Evolutionary conservation across 2,888 invertebrate species (phyloP).

Genomic region (Sialis lutaria): DNA sequence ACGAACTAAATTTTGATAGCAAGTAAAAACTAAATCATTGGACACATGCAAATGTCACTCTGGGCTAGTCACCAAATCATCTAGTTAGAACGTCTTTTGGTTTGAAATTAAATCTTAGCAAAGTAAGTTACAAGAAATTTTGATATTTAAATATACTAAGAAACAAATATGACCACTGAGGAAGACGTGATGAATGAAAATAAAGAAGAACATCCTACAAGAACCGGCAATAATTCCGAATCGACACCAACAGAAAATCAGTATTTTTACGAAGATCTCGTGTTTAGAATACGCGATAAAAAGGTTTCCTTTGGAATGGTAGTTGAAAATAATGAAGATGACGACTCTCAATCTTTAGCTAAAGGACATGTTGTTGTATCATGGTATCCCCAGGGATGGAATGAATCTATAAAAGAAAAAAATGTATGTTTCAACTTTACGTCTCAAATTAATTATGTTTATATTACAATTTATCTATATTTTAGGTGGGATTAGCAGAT

Average conservation of each 20-base stretch:
- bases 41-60: background rate
- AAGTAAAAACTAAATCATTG: too few species aligned
- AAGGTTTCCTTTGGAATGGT: conserved; percentile 6
- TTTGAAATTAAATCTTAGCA: too few species aligned
- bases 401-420: conserved; percentile 4
- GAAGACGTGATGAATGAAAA: background rate
- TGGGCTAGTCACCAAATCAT: background rate
- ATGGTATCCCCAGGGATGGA: conserved; percentile 6
- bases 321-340: conserved; percentile 6
- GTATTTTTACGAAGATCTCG: conserved; percentile 6
- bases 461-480: background rate
- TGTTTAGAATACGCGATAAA: conserved; percentile 5
- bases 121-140: too few species aligned
- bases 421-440: background rate
- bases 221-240: background rate
- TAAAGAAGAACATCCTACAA: background rate
- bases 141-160: too few species aligned
- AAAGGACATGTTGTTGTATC: conserved; percentile 5
- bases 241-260: conserved; percentile 3
- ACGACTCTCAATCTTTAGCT: conserved; percentile 3
- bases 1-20: too few species aligned
- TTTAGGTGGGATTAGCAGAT: conserved; percentile 5
- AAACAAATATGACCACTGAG: conserved; percentile 1
- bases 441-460: background rate
- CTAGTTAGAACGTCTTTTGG: too few species aligned